Conservation (phyloP, 2,888 invertebrate species). For the Elysia crispata region DNA sequence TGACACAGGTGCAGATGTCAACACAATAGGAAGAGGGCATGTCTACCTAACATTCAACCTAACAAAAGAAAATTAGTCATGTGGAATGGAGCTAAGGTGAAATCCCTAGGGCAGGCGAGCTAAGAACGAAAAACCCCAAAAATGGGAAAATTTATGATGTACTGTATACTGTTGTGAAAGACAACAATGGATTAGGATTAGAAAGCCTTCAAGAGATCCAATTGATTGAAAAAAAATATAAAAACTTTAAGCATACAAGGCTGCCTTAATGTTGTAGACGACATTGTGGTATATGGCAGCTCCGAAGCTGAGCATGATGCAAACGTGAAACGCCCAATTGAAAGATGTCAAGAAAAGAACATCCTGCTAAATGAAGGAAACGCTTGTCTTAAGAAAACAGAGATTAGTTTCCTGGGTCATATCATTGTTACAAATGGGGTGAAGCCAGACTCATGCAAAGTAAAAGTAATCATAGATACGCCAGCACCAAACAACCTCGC, state of each 20-base stretch:
- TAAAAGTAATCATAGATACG: not conserved
- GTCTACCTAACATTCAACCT: not conserved
- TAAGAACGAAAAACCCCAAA: not conserved
- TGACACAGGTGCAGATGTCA: constrained; percentile 9
- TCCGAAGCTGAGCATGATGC: not conserved
- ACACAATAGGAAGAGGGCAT: constrained; percentile 32
- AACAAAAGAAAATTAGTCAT: not conserved
- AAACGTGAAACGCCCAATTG: not conserved
- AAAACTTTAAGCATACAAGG: constrained; percentile 31
- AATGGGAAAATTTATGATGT: not conserved
- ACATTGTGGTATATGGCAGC: no score
- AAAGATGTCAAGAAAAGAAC: not conserved
- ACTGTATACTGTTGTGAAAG: not conserved
- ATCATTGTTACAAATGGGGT: not conserved
- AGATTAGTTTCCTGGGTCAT: not conserved
- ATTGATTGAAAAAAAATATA: not conserved
- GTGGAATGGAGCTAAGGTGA: not conserved
- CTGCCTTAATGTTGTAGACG: no score
- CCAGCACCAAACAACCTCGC: not conserved
- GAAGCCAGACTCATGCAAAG: constrained; percentile 6
- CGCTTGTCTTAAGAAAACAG: constrained; percentile 3
- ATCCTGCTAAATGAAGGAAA: not conserved
- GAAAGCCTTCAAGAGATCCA: not conserved
- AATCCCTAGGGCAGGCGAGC: not conserved
- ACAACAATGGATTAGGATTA: not conserved